phyloP scores from a whole-genome alignment of 2,888 invertebrate genomes.

The Lasioglossum leucozonium region DNA sequence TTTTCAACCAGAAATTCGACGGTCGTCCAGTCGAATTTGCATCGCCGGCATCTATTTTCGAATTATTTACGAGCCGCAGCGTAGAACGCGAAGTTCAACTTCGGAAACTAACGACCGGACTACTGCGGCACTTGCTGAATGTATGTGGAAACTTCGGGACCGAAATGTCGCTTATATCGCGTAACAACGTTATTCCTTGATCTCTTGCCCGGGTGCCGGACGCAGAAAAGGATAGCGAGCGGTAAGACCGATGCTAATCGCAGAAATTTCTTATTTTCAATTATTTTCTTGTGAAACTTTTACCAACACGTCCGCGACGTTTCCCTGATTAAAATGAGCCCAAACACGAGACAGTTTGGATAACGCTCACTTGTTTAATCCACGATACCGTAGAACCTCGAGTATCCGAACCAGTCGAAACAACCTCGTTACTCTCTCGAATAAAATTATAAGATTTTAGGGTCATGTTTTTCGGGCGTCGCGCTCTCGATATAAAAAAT shows the following conservation, averaged over 20 bases:
- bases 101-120: neutral
- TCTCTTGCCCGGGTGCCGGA: neutral
- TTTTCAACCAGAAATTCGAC: constrained; percentile 30
- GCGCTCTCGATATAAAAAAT: neutral
- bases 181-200: neutral
- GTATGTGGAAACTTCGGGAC: neutral
- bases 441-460: neutral
- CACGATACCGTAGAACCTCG: neutral
- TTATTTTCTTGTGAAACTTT: neutral
- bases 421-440: neutral
- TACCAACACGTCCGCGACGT: neutral
- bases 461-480: neutral
- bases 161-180: neutral
- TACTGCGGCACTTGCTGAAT: neutral
- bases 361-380: neutral
- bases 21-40: constrained; percentile 36
- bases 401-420: neutral
- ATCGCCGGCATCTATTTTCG: constrained; percentile 41
- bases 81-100: neutral
- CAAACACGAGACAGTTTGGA: neutral
- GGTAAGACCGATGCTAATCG: neutral
- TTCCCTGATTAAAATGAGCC: neutral
- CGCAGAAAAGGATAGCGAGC: neutral
- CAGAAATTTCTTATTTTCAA: neutral
- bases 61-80: constrained; percentile 9